Evolutionary conservation across 2,113 vertebrate species (phyloP).

Genomic region (Danio rerio): GRCz12tu NC_133179.1:24307001-24307500

Average conservation of each 20-base stretch:
- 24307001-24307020: too few relatives aligned
- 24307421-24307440: conserved; percentile 16
- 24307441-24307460: conserved; percentile 18
- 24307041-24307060: too few relatives aligned
- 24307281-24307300: conserved; percentile 8
- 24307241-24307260: not conserved
- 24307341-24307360: conserved; percentile 43
- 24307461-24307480: conserved; percentile 37
- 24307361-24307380: not conserved
- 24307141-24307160: not conserved
- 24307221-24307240: not conserved
- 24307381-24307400: not conserved
- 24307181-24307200: not conserved
- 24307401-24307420: conserved; percentile 42
- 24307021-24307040: too few relatives aligned
- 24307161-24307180: not conserved
- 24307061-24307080: not conserved
- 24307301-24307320: conserved; percentile 27
- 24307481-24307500: conserved; percentile 10
- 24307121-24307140: too few relatives aligned
- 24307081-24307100: not conserved
- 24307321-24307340: conserved; percentile 24
- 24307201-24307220: not conserved
- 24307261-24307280: not conserved
- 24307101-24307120: not conserved